phyloP scores from a whole-genome alignment of 2,888 invertebrate species.

The Apotomis betuletana region DNA sequence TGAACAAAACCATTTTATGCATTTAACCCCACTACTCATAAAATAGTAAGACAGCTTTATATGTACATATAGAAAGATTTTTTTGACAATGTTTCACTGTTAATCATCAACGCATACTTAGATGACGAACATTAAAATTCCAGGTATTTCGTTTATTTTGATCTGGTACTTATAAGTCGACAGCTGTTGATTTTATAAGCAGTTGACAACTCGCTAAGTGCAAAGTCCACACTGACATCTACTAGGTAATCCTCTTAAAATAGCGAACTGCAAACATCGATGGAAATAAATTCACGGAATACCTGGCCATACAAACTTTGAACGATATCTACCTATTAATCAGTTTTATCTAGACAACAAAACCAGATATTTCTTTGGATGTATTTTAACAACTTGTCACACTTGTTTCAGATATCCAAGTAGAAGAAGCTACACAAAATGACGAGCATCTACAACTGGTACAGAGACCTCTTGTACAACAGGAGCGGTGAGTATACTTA shows the following conservation, averaged over 20 bases:
- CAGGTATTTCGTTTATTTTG: no score
- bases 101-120: no score
- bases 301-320: neutral
- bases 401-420: constrained; percentile 75
- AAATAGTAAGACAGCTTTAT: no score
- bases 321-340: neutral
- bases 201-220: neutral
- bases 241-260: constrained; percentile 21
- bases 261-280: constrained; percentile 16
- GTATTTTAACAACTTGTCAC: constrained; percentile 41
- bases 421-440: constrained; percentile 77
- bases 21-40: no score
- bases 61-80: no score
- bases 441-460: constrained; percentile 85
- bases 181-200: constrained; percentile 2
- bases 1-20: no score
- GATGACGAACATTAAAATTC: no score
- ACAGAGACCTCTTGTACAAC: constrained; percentile 88
- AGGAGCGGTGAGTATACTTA: constrained; percentile 85
- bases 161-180: neutral
- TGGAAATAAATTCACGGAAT: constrained; percentile 6
- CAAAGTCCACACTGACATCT: constrained; percentile 22
- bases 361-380: neutral
- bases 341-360: neutral
- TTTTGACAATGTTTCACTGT: no score